Conservation (phyloP, 2,113 vertebrate genomes). For the Halichoerus grypus region DNA sequence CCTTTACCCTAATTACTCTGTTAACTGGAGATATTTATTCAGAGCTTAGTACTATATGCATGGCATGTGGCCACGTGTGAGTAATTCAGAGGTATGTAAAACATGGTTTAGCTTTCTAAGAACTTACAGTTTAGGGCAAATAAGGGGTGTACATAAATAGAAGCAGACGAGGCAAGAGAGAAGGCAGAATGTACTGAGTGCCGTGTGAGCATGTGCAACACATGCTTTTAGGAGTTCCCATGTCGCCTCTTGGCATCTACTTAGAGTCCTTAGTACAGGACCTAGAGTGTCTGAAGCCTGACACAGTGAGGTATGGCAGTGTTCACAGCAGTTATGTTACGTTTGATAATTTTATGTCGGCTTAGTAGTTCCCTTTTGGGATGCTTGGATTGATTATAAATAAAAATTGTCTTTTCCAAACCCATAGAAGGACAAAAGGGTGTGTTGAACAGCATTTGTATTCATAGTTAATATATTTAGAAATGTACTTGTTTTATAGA, state of each 20-base stretch:
- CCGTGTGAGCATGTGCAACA: not conserved
- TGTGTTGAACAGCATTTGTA: not conserved
- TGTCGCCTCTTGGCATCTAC: not conserved
- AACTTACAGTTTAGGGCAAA: not conserved
- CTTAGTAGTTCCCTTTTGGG: not conserved
- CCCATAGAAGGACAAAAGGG: not conserved
- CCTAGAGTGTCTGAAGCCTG: not conserved
- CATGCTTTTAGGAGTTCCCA: not conserved
- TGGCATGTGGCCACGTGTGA: not conserved
- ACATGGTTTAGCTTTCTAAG: not conserved
- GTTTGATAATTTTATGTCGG: not conserved
- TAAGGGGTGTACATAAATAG: not conserved
- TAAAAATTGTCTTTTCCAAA: not conserved
- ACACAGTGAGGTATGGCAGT: not conserved
- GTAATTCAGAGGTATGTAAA: not conserved
- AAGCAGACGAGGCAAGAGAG: not conserved
- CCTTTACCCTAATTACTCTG: not conserved
- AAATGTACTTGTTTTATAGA: not conserved
- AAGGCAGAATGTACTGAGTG: not conserved
- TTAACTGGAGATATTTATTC: not conserved
- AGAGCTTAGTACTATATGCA: not conserved
- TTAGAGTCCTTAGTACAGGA: not conserved
- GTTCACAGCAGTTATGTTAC: not conserved
- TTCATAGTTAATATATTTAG: conserved; percentile 8
- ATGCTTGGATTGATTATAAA: not conserved